Base-by-base conservation (phyloP, 2,888 invertebrate species). In the Leptinotarsa juncta region DNA sequence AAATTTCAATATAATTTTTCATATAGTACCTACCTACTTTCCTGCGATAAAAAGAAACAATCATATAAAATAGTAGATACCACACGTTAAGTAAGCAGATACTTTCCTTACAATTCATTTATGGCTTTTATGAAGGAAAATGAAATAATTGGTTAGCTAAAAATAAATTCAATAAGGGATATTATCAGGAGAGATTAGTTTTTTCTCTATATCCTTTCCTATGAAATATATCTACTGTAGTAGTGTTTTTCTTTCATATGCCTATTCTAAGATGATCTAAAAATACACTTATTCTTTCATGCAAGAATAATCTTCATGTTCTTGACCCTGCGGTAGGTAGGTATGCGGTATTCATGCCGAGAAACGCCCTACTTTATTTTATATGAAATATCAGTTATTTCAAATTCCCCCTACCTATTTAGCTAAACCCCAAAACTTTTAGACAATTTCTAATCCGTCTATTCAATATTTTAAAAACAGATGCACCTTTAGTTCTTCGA, bases 301-400 rank as follows among this genome's bases (percentile, higher is more conserved):
- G 73, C 70, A 68, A 73, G 73, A 70, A 73, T 70, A 74, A 71
- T 66, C 74, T 60, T 48, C 53, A 26, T 74, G 74, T 57, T 67
- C 71, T 67, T 71, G 71, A 74, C 74, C 74, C 51, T 50, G 16
- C 23, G 50, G 50, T 3, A 23, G 26, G 5, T 10, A 32, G 32
- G 32, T 32, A 51, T 51, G 51, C 51, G 23, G 67, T 65, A 74
- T 74, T 74, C 67, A 23, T 71, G n/a, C 62, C 62, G 26, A 32
- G 42, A 42, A 26, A 18, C 62, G 62, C 49, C 26, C 32, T 23
- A 7, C 26, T 53, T 74, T 14, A 51, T 48, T 60, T 67, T 67
- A 18, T 62, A 49, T 67, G 60, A 53, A 42, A 62, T 26, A 62
- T 42, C 15, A 18, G 14, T 20, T 15, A 50, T 32, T 67, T 53